Base-by-base conservation (phyloP, 2,113 vertebrate genomes). In the Ceyx cyanopectus region DNA sequence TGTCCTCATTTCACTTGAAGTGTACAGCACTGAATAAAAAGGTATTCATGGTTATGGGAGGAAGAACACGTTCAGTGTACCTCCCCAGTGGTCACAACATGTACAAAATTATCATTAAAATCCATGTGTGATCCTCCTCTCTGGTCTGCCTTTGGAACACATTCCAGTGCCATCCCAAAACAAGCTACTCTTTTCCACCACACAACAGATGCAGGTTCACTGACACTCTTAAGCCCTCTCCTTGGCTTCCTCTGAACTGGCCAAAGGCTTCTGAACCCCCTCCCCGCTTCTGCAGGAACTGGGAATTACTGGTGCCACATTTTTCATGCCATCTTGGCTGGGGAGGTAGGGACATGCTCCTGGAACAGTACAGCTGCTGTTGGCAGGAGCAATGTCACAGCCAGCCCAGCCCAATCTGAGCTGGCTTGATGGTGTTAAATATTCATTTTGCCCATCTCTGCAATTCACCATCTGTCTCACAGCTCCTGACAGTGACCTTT, bases 381-480 rank as follows among this genome's bases (percentile, higher is more conserved):
- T 96, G 92, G 84, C 89, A 96, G 78, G 23, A 92, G 37, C 0
- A 0, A 66, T 73, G 54, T 29, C 77, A 61, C 11, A 77, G 81
- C 88, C 72, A 72, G 87, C 53, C 88, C 72, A 72, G 87, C 53
- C 56, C 84, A 61, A 94, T 87, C 63, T 29, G 30, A 92, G 63
- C 66, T 29, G 70, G 62, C 43, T 82, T 87, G 82, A 23, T 85
- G 66, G 32, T 62, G 63, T 82, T 80, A 93, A 93, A 86, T 78
- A 92, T 54, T 89, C 24, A 91, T 89, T 95, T 45, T 89, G 37
- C 32, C 70, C 63, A 66, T 63, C 78, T 79, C 81, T 79, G 54
- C 86, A 90, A 46, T 22, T 75, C 69, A 58, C 88, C 83, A 81
- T 85, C 88, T 92, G 82, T 88, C 78, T 75, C 70, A 30, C 79